phyloP scores from a whole-genome alignment of 2,888 invertebrate genomes.

The Andrena dorsata region DNA sequence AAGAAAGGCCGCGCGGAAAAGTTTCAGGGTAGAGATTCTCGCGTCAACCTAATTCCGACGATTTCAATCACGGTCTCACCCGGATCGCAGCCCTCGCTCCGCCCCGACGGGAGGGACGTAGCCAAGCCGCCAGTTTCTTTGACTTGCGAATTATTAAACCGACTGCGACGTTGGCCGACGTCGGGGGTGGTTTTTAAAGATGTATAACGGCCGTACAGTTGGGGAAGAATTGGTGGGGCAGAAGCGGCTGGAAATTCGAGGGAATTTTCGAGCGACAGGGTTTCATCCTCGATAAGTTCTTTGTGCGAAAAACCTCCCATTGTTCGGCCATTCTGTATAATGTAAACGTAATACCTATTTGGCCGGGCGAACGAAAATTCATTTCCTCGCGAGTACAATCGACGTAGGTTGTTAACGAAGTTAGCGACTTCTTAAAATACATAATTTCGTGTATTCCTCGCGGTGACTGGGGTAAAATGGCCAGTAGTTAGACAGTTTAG shows the following conservation, averaged over 20 bases:
- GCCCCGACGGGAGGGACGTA: neutral
- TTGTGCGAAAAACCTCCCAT: constrained; percentile 12
- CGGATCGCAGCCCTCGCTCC: constrained; percentile 13
- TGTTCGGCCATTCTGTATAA: constrained; percentile 13
- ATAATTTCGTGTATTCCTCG: neutral
- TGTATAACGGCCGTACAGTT: constrained; percentile 27
- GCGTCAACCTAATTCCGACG: constrained; percentile 54
- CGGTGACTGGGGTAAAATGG: too few relatives aligned
- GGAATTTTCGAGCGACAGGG: constrained; percentile 32
- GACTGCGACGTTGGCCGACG: constrained; percentile 28
- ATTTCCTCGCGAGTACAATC: neutral
- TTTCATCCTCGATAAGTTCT: constrained; percentile 45
- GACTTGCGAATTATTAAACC: constrained; percentile 60
- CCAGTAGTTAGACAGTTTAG: too few relatives aligned
- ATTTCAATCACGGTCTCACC: constrained; percentile 48
- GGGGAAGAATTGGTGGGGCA: constrained; percentile 14
- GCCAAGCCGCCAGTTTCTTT: constrained; percentile 26
- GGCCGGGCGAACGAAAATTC: constrained; percentile 9
- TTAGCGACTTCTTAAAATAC: neutral
- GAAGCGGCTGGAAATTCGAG: constrained; percentile 24
- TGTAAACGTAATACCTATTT: constrained; percentile 5
- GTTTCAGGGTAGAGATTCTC: constrained; percentile 19
- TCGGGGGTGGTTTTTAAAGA: constrained; percentile 45
- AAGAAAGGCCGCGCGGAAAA: constrained; percentile 10
- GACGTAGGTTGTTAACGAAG: neutral